These are phyloP conservation scores for Chrysodeixis includens DNA, from an alignment of 2,888 invertebrate species.

Conservation along the genomic window DNA sequence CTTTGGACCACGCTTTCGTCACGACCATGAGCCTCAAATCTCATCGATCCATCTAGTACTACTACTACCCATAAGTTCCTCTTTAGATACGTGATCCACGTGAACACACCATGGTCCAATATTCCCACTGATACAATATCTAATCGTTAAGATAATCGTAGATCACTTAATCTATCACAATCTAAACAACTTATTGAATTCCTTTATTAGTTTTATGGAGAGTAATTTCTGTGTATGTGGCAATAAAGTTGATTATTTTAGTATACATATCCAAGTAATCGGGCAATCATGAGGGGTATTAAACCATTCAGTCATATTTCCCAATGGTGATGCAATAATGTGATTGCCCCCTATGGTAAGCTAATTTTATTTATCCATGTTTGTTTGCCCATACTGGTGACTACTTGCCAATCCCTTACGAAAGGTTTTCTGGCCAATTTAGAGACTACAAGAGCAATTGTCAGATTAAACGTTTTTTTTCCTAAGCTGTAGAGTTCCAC, in stretches of 20 bases:
- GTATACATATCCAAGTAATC: background rate
- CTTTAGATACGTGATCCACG: background rate
- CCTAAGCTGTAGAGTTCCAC: too few species aligned
- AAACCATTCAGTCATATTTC: background rate
- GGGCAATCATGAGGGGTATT: background rate
- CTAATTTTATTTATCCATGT: too few species aligned
- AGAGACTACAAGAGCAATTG: too few species aligned
- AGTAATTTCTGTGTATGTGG: background rate
- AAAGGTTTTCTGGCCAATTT: too few species aligned
- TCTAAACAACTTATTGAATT: conserved; percentile 25
- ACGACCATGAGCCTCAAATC: background rate
- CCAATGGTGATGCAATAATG: too few species aligned
- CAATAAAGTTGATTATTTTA: conserved; percentile 2
- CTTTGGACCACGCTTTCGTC: background rate
- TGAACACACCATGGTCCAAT: background rate
- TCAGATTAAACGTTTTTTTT: too few species aligned
- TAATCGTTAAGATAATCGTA: conserved; percentile 39
- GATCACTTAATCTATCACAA: conserved; percentile 25
- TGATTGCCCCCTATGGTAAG: too few species aligned
- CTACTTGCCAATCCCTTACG: too few species aligned
- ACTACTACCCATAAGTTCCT: background rate
- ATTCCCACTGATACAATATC: conserved; percentile 13
- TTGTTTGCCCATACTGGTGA: too few species aligned
- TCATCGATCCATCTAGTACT: background rate
- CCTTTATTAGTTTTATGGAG: conserved; percentile 9